Evolutionary conservation across 2,797 vertebrate genomes (phyloP).

Genomic region (Thamnophis elegans): DNA sequence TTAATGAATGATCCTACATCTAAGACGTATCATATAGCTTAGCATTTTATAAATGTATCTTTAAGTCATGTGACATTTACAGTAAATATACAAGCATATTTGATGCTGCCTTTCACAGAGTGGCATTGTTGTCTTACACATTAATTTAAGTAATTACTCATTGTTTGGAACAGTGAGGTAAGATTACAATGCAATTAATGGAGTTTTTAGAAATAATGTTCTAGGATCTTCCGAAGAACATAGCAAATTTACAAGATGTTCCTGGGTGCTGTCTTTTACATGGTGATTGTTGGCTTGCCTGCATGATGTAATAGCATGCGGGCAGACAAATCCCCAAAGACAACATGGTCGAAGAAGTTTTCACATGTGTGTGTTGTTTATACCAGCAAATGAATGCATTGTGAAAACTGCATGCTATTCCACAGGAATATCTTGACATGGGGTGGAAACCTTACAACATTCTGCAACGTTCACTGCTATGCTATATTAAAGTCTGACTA

Average conservation of each 20-base stretch:
- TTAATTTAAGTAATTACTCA: conserved; percentile 35
- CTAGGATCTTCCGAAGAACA: conserved; percentile 21
- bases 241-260: conserved; percentile 18
- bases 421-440: conserved; percentile 29
- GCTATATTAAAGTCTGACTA: conserved; percentile 18
- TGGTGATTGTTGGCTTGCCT: conserved; percentile 32
- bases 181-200: not conserved
- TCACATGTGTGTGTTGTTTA: not conserved
- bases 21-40: not conserved
- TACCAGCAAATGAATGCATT: conserved; percentile 10
- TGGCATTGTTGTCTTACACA: not conserved
- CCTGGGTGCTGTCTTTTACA: conserved; percentile 7
- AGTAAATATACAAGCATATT: not conserved
- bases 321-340: conserved; percentile 10
- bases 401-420: conserved; percentile 9
- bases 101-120: conserved; percentile 23
- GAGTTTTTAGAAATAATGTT: conserved; percentile 5
- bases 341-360: conserved; percentile 17
- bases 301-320: conserved; percentile 21
- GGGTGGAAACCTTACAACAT: not conserved
- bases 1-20: not conserved
- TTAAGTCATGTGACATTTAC: conserved; percentile 33
- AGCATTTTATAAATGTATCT: conserved; percentile 11
- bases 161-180: conserved; percentile 36
- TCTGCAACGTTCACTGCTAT: not conserved